Conservation (phyloP, 92 coral and sea anemone genomes). For the Actinernus sp. region DNA sequence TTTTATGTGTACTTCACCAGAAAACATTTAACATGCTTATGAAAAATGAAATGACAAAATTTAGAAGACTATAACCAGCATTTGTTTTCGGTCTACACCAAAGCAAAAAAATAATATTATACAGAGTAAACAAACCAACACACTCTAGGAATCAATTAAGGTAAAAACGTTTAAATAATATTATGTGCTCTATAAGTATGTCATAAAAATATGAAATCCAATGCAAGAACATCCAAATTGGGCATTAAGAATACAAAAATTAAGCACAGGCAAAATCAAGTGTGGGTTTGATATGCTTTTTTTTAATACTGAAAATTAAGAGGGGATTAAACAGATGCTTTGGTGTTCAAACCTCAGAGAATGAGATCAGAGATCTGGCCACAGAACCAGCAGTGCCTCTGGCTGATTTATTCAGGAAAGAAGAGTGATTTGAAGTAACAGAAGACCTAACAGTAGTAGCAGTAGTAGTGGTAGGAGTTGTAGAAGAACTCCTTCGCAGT, state of each 20-base stretch:
- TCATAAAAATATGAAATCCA: not conserved
- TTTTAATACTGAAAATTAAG: not conserved
- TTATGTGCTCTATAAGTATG: not conserved
- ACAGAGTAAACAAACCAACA: too few relatives aligned
- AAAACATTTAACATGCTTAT: too few relatives aligned
- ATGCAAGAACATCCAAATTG: not conserved
- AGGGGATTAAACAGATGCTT: not conserved
- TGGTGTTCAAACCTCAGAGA: not conserved
- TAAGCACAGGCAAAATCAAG: not conserved
- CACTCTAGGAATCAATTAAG: not conserved
- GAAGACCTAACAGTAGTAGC: too few relatives aligned
- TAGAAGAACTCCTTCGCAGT: slow-evolving; percentile 32
- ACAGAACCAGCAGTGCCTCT: not conserved
- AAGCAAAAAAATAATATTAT: too few relatives aligned
- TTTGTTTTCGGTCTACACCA: too few relatives aligned
- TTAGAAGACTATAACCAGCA: too few relatives aligned
- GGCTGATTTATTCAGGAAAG: not conserved
- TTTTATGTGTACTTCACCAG: too few relatives aligned
- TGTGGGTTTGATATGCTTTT: too few relatives aligned
- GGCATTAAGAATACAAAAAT: not conserved
- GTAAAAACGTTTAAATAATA: not conserved
- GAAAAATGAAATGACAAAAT: too few relatives aligned
- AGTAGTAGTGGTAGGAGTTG: slow-evolving; percentile 39
- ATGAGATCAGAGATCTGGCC: not conserved
- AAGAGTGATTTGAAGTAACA: too few relatives aligned